Evolutionary conservation across 2,113 vertebrate genomes (phyloP), one percentile per base, ranked within the genome.

Genomic region (Chloroceryle aenea): DNA sequence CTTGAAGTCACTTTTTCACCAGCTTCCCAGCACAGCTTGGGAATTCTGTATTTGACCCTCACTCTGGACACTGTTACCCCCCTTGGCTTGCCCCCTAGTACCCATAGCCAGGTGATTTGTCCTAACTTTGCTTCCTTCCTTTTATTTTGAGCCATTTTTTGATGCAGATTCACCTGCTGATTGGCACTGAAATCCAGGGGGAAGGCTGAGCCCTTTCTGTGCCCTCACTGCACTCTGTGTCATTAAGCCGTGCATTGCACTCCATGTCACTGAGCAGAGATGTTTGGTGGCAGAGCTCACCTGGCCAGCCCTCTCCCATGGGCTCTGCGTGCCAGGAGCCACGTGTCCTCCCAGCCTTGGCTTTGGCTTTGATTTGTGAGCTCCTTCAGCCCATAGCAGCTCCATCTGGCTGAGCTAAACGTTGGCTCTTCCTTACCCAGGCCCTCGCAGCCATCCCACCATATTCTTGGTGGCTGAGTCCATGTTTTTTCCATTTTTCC

Each of bases 281-380:
- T 2, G 3, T 40, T 42, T 30, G 23, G 22, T 0, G 2, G 50
- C 58, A n/a, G 52, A 27, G 26, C 48, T 63, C 4, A 0, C 40
- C 0, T 1, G n/a, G 47, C 62, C 45, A 68, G n/a, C 45, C 38
- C 38, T 69, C 20, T 71, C 42, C 58, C 74, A 3, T 5, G 7
- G 56, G 26, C 10, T 71, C 72, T 64, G 40, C 0, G 1, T 62
- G 40, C 75, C 15, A 2, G 42, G 40, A 69, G 47, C 45, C 3
- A 0, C 38, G 12, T 18, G 45, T 32, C 22, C 88, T 53, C 63
- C 48, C 47, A 34, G 62, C 40, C 75, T 62, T 53, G 67, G 40
- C 68, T 62, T 80, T 34, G 21, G 21, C 47, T 30, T 80, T 7
- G 50, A 25, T 55, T 26, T 61, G 42, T 27, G 52, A 75, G 75